These are phyloP conservation scores for Chelon labrosus DNA, from an alignment of 2,797 vertebrate genomes.

Conservation along the genomic window DNA sequence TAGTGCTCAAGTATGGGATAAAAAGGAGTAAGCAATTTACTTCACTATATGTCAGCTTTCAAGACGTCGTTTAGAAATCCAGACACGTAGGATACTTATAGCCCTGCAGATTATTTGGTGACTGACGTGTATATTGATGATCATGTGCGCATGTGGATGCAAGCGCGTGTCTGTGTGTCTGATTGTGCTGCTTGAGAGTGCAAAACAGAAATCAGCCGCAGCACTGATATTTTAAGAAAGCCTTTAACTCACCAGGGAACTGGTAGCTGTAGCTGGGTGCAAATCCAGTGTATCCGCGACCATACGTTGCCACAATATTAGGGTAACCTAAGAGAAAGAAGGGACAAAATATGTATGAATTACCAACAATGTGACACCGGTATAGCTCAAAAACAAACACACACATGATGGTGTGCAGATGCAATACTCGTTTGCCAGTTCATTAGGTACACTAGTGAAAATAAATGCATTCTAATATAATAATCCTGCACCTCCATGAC, in stretches of 20 bases:
- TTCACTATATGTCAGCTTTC: constrained; percentile 70
- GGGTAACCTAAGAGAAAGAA: constrained; percentile 90
- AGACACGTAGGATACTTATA: constrained; percentile 67
- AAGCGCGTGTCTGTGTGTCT: constrained; percentile 29
- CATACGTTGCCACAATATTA: constrained; percentile 98
- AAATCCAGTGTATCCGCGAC: constrained; percentile 98
- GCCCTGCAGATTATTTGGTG: constrained; percentile 72
- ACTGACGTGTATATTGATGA: constrained; percentile 68
- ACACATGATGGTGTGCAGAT: neutral
- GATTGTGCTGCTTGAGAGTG: constrained; percentile 50
- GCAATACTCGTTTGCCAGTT: no score
- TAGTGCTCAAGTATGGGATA: constrained; percentile 64
- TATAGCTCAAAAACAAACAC: no score
- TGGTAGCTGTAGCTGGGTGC: constrained; percentile 99
- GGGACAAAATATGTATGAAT: constrained; percentile 4
- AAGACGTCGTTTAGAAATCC: constrained; percentile 65
- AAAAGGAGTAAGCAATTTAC: constrained; percentile 75
- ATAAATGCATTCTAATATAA: no score
- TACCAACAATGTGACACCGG: neutral
- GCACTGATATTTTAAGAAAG: constrained; percentile 57
- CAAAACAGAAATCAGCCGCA: constrained; percentile 51
- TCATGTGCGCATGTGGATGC: constrained; percentile 38
- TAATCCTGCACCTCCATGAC: no score
- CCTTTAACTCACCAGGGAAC: constrained; percentile 93
- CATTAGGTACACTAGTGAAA: no score